Percentiles rank a stretch among this genome's conserved stretches.
phyloP scores from a whole-genome alignment of 2,113 vertebrate species.

The Paradisaea rubra region DNA sequence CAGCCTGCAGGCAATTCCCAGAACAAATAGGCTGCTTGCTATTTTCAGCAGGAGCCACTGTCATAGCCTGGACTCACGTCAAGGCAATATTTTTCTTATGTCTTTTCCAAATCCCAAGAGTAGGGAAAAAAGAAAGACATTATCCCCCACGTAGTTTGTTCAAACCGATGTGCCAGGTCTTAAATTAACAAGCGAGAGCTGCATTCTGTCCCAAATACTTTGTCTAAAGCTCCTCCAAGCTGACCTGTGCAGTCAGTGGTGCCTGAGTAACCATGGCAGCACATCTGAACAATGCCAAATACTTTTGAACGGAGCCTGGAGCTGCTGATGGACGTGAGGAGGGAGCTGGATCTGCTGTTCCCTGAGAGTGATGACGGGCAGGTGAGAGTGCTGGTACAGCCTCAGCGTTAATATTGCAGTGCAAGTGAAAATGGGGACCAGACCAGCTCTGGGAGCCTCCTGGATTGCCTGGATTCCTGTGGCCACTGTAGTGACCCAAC shows the following conservation, averaged over 20 bases:
- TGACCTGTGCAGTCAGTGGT: conserved; percentile 27
- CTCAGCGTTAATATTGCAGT: not conserved
- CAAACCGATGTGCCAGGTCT: not conserved
- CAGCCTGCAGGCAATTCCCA: not conserved
- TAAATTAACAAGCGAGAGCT: not conserved
- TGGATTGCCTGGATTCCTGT: not conserved
- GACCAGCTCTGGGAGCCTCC: not conserved
- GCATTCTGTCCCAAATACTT: conserved; percentile 31
- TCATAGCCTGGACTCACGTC: not conserved
- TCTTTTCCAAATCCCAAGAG: not conserved
- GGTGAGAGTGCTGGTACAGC: not conserved
- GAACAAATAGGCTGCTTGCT: not conserved
- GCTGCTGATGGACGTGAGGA: not conserved
- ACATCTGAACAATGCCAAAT: conserved; percentile 5
- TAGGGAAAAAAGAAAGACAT: not conserved
- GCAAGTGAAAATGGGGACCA: not conserved
- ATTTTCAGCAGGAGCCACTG: not conserved
- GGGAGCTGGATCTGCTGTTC: not conserved
- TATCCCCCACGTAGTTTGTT: not conserved
- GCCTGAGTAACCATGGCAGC: conserved; percentile 68
- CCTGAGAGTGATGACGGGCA: accelerated
- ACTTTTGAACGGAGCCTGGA: not conserved
- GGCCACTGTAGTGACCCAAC: not conserved
- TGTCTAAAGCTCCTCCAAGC: conserved; percentile 21
- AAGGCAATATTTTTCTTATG: not conserved